A percentile compares a stretch with the other conserved stretches of the same genome.
Conservation (phyloP, 2,113 vertebrate genomes). For the Indicator indicator region DNA sequence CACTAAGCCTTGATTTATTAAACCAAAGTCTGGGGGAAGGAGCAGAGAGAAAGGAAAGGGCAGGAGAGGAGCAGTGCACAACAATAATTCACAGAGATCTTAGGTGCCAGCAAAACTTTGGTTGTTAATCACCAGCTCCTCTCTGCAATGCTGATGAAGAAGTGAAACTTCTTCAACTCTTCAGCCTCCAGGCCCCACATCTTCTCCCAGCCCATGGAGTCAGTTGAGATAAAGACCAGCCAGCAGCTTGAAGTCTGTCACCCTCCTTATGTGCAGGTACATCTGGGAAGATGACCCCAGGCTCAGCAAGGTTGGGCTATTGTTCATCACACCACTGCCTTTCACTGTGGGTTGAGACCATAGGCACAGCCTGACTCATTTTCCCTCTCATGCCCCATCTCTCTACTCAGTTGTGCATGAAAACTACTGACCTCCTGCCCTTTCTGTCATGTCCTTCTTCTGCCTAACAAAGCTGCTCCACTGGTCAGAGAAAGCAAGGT, state of each 20-base stretch:
- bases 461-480: not conserved
- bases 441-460: not conserved
- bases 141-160: not conserved
- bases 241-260: not conserved
- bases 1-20: conserved; percentile 60
- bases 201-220: accelerated
- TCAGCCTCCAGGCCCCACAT: not conserved
- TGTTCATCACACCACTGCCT: accelerated
- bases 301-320: not conserved
- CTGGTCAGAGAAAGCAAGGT: not conserved
- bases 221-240: not conserved
- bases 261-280: not conserved
- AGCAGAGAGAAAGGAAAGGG: conserved; percentile 10
- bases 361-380: accelerated
- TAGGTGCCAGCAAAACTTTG: not conserved
- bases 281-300: accelerated
- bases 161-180: not conserved
- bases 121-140: not conserved
- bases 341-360: not conserved
- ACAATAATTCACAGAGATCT: conserved; percentile 12
- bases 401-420: not conserved
- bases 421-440: not conserved
- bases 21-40: conserved; percentile 33
- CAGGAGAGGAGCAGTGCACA: not conserved
- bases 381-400: not conserved